Evolutionary conservation across 2,888 invertebrate genomes (phyloP).

Genomic region (Gymnosoma rotundatum): DNA sequence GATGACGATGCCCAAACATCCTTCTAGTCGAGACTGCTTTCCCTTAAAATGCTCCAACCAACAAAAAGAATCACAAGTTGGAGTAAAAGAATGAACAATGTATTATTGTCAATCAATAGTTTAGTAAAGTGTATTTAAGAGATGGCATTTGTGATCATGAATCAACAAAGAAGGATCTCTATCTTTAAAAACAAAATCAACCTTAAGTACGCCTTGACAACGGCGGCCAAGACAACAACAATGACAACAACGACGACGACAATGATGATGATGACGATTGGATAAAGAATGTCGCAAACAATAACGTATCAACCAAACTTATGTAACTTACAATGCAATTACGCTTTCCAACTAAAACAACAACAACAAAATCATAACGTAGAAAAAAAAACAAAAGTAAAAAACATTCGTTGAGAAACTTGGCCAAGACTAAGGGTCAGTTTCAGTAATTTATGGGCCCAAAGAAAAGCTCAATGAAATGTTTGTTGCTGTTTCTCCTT

Average conservation of each 20-base stretch:
- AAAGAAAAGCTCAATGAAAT: slow-evolving; percentile 66
- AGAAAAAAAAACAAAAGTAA: not conserved
- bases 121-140: slow-evolving; percentile 64
- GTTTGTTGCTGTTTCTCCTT: slow-evolving; percentile 8
- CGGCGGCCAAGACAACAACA: slow-evolving; percentile 9
- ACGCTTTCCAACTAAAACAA: slow-evolving; percentile 49
- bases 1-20: slow-evolving; percentile 15
- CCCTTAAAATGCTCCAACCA: slow-evolving; percentile 28
- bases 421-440: slow-evolving; percentile 51
- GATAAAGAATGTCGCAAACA: slow-evolving; percentile 68
- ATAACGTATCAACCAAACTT: slow-evolving; percentile 60
- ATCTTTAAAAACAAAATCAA: slow-evolving; percentile 53
- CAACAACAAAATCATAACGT: not conserved
- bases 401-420: slow-evolving; percentile 7
- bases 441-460: slow-evolving; percentile 64
- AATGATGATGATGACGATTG: slow-evolving; percentile 59
- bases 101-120: slow-evolving; percentile 69
- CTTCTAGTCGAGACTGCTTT: slow-evolving; percentile 37
- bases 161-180: slow-evolving; percentile 65
- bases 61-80: not conserved
- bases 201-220: slow-evolving; percentile 36
- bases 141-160: slow-evolving; percentile 70
- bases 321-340: slow-evolving; percentile 67
- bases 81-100: slow-evolving; percentile 53
- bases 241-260: not conserved